Conservation (phyloP, 2,797 vertebrate genomes). For the Melanogrammus aeglefinus region DNA sequence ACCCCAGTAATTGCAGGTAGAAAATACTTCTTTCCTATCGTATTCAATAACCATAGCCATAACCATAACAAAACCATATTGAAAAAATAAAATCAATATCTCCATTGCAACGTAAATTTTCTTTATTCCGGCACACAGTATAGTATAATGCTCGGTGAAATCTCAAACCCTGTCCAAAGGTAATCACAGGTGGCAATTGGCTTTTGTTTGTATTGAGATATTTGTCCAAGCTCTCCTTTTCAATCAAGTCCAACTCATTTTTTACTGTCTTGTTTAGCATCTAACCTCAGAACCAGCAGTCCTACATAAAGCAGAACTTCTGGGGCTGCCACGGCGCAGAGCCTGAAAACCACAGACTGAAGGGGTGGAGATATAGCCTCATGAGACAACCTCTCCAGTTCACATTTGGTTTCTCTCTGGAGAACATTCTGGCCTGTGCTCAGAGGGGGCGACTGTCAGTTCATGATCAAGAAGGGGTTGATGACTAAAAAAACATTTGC, state of each 20-base stretch:
- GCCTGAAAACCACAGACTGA: background rate
- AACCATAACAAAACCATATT: too few species aligned
- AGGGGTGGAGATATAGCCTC: background rate
- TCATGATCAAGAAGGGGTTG: background rate
- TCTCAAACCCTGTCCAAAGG: background rate
- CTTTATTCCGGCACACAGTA: background rate
- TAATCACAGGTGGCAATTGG: background rate
- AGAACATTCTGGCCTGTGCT: background rate
- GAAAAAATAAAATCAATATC: too few species aligned
- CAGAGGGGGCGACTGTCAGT: background rate
- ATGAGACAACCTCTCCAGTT: background rate
- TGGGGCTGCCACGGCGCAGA: background rate
- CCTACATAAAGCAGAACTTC: background rate
- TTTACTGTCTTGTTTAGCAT: background rate
- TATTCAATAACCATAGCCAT: too few species aligned
- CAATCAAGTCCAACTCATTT: too few species aligned
- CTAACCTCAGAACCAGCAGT: background rate
- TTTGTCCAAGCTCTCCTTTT: too few species aligned
- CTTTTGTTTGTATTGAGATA: too few species aligned
- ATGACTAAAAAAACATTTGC: too few species aligned
- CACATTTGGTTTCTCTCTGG: background rate
- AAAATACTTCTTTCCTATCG: too few species aligned
- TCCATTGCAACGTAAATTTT: too few species aligned
- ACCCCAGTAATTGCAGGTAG: too few species aligned
- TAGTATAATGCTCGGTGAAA: background rate